Evolutionary conservation across 2,113 vertebrate species (phyloP).

Genomic region (Dipodomys merriami): DNA sequence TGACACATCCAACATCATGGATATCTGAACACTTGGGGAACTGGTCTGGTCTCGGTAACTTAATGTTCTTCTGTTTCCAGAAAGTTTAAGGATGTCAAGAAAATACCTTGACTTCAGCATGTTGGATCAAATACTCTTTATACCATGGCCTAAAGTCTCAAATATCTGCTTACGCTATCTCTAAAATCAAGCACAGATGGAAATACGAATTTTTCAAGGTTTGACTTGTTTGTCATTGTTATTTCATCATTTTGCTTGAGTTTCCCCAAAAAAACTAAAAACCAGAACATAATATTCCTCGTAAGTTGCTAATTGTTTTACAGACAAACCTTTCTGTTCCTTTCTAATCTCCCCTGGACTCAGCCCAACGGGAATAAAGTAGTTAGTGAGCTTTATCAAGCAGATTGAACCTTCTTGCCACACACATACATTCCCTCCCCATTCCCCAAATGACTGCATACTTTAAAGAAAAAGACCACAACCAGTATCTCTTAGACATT

Average conservation of each 20-base stretch:
- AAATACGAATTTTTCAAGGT: constrained; percentile 38
- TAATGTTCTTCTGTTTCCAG: neutral
- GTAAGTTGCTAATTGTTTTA: constrained; percentile 64
- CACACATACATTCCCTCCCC: constrained; percentile 55
- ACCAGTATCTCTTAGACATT: constrained; percentile 58
- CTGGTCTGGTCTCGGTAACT: neutral
- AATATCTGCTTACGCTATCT: neutral
- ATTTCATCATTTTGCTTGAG: constrained; percentile 58
- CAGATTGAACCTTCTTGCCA: constrained; percentile 45
- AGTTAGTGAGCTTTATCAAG: constrained; percentile 36
- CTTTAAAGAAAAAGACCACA: constrained; percentile 54
- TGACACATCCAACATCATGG: neutral
- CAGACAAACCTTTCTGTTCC: constrained; percentile 57
- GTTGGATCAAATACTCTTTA: neutral
- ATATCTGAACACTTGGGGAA: constrained; percentile 3
- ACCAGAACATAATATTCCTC: constrained; percentile 54
- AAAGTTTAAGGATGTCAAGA: neutral
- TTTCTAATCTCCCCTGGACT: constrained; percentile 59
- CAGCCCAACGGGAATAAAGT: constrained; percentile 55
- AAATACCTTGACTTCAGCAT: neutral
- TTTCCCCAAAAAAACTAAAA: constrained; percentile 60
- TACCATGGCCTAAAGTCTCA: neutral
- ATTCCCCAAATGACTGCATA: constrained; percentile 52
- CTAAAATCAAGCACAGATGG: constrained; percentile 28
- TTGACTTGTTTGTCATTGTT: constrained; percentile 22